Conservation (phyloP, 2,113 vertebrate species). For the Petrocephalus microphthalmus region DNA sequence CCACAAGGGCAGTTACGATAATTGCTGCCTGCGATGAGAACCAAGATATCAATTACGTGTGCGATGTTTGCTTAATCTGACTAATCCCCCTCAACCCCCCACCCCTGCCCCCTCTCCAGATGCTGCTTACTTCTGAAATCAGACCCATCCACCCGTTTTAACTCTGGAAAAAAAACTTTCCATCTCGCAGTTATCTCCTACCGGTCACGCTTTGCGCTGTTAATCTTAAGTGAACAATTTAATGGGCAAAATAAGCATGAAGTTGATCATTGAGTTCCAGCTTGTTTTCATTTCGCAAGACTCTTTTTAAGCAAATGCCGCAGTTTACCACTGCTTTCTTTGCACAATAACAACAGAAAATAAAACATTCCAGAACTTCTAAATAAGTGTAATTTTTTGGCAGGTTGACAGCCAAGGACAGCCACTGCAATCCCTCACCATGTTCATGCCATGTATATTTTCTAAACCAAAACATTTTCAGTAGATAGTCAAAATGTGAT, state of each 20-base stretch:
- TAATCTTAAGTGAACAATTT: not conserved
- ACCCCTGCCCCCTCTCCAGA: not conserved
- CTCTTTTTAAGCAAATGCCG: not conserved
- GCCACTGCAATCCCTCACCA: not conserved
- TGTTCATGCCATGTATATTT: not conserved
- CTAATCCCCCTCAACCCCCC: not conserved
- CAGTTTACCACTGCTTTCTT: not conserved
- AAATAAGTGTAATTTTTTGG: not conserved
- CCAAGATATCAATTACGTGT: not conserved
- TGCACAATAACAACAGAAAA: not conserved
- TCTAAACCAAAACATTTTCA: not conserved
- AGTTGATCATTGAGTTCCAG: not conserved
- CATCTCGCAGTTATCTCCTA: not conserved
- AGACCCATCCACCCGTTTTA: slow-evolving; percentile 2
- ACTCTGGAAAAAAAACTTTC: not conserved
- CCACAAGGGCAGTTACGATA: not conserved
- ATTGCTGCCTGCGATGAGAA: not conserved
- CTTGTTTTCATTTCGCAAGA: not conserved
- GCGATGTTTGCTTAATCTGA: not conserved
- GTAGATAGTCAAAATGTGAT: not conserved
- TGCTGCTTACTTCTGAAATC: not conserved
- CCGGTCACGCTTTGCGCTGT: not conserved
- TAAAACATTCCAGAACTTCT: not conserved
- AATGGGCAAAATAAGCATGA: not conserved
- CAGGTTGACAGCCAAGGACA: not conserved